These are phyloP conservation scores for Anguilla rostrata DNA, from an alignment of 2,113 vertebrate species.

Conservation along the genomic window DNA sequence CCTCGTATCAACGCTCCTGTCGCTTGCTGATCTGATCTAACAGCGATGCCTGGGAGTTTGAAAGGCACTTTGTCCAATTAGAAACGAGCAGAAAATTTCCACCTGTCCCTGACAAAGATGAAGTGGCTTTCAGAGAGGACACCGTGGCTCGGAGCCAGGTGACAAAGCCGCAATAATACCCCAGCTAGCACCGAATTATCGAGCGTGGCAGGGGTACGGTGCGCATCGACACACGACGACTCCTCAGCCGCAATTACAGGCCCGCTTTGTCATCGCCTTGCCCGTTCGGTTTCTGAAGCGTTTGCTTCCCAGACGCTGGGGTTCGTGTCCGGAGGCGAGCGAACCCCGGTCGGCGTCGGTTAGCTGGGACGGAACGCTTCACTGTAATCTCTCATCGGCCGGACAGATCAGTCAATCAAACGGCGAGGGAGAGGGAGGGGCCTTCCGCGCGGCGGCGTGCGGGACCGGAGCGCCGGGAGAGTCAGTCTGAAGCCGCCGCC, in stretches of 20 bases:
- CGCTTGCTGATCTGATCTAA: slow-evolving; percentile 70
- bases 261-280: slow-evolving; percentile 64
- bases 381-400: background rate
- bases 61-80: slow-evolving; percentile 95
- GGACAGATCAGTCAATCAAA: slow-evolving; percentile 15
- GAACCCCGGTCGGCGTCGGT: background rate
- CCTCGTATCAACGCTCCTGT: slow-evolving; percentile 58
- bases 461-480: background rate
- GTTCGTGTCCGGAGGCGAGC: slow-evolving; percentile 7
- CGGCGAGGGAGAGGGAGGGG: slow-evolving; percentile 35
- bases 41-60: slow-evolving; percentile 75
- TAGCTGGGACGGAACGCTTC: background rate
- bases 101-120: slow-evolving; percentile 88
- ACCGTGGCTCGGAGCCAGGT: slow-evolving; percentile 75
- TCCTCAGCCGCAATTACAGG: slow-evolving; percentile 70
- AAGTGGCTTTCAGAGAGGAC: slow-evolving; percentile 87
- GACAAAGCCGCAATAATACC: slow-evolving; percentile 74
- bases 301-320: slow-evolving; percentile 37
- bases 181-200: slow-evolving; percentile 87
- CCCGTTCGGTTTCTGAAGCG: slow-evolving; percentile 25
- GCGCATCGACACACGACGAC: slow-evolving; percentile 75
- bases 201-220: slow-evolving; percentile 79
- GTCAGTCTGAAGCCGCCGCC: no score
- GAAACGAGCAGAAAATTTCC: slow-evolving; percentile 84
- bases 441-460: background rate